A percentile compares a stretch with the other conserved stretches of the same genome.
phyloP scores from a whole-genome alignment of 2,113 vertebrate genomes.

The Stercorarius parasiticus region DNA sequence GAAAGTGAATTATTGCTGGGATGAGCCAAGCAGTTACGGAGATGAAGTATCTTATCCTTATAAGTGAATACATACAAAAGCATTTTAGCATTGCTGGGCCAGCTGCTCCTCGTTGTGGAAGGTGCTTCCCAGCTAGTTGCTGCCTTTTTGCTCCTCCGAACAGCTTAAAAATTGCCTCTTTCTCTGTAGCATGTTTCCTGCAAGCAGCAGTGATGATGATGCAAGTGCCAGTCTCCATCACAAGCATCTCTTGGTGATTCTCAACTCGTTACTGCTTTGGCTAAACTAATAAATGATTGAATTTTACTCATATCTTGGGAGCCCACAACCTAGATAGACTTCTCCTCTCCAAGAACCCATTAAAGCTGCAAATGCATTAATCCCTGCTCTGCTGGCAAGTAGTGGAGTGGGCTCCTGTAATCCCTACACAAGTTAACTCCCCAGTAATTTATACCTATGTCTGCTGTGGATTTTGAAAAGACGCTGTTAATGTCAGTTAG shows the following conservation, averaged over 20 bases:
- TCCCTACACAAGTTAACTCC: not conserved
- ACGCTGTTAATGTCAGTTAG: not conserved
- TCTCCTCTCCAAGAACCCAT: not conserved
- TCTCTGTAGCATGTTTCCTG: not conserved
- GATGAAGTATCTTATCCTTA: slow-evolving; percentile 48
- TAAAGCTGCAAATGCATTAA: not conserved
- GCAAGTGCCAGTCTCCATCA: not conserved
- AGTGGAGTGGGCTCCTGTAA: not conserved
- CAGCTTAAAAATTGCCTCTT: not conserved
- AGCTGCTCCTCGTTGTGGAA: slow-evolving; percentile 4
- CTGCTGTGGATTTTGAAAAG: not conserved
- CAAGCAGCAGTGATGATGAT: not conserved
- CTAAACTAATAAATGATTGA: not conserved
- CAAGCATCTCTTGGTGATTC: not conserved
- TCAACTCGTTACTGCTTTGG: not conserved
- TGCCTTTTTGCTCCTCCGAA: not conserved
- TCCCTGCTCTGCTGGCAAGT: not conserved
- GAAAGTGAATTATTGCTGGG: slow-evolving; percentile 35
- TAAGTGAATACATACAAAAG: slow-evolving; percentile 42
- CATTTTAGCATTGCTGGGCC: not conserved
- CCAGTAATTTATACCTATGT: not conserved
- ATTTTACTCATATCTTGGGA: not conserved
- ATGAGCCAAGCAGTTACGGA: slow-evolving; percentile 22
- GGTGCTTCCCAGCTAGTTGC: not conserved
- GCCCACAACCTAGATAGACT: not conserved